Base-by-base conservation (phyloP, 2,113 vertebrate species). In the Dicrurus megarhynchus region DNA sequence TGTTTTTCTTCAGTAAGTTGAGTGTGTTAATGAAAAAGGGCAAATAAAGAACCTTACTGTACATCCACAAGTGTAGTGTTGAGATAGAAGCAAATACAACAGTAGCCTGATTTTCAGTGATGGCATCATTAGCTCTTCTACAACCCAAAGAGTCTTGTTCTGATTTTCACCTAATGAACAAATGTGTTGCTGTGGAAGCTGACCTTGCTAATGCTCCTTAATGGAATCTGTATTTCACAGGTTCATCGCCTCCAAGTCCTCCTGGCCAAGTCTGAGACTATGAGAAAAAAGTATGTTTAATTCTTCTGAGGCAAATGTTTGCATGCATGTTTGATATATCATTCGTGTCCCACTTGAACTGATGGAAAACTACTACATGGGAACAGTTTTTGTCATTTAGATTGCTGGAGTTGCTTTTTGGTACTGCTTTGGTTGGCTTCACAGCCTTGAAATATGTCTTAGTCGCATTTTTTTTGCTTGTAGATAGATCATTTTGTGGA, bases 221-320 rank as follows among this genome's bases (percentile, higher is more conserved):
- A 81, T 35, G n/a, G 11, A 32, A 55, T 63, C 73, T 79, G 3
- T 49, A 11, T 89, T 95, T 93, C 69, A 32, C 96, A 99, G 99
- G 98, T 99, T 92, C 99, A 98, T 91, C 98, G 98, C 89, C 97
- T 99, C 55, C 98, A 98, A 52, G 95, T 97, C 44, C 98, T 99
- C 49, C 93, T 99, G 74, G 97, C 97, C 32, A 98, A 96, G 90
- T 97, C 98, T 9, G 98, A 99, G 68, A 69, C 96, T 10, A 60
- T 97, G 71, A 98, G 98, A 95, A 99, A 98, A 97, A 99, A 98
- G 99, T 99, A 97, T 12, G 98, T 94, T 84, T 50, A 18, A 84
- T 80, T 87, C 52, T 82, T 84, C 44, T 86, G 81, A 63, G 70
- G n/a, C 55, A 84, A 56, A 28, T 49, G 16, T 84, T 81, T 87